Percentiles rank a stretch among this genome's conserved stretches.
Conservation (phyloP, 2,888 invertebrate species). For the Itoplectis maculator region DNA sequence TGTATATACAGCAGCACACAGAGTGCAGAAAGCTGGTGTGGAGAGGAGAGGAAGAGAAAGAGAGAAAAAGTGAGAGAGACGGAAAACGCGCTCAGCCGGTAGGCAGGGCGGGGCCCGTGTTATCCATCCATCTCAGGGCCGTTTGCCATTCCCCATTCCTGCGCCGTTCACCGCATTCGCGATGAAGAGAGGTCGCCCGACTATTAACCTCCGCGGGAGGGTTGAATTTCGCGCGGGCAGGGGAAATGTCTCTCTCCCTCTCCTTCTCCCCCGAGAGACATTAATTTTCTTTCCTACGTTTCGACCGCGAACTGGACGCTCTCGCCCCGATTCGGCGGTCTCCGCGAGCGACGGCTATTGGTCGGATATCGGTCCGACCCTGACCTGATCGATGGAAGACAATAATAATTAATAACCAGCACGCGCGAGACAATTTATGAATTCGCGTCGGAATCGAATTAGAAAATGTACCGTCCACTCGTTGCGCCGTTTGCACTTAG, state of each 20-base stretch:
- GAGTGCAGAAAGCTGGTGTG: conserved; percentile 22
- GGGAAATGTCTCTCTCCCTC: conserved; percentile 50
- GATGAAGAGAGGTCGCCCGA: conserved; percentile 70
- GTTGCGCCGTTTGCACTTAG: too few relatives aligned
- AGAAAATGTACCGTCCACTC: too few relatives aligned
- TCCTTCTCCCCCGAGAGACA: conserved; percentile 69
- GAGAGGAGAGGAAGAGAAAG: too few relatives aligned
- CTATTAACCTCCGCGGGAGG: conserved; percentile 73
- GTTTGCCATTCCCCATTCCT: conserved; percentile 69
- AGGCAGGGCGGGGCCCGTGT: conserved; percentile 73
- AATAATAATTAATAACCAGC: conserved; percentile 6
- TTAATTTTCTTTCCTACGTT: conserved; percentile 64
- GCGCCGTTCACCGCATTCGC: conserved; percentile 68
- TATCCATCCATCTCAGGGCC: conserved; percentile 76
- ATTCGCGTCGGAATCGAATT: neutral
- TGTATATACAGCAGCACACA: conserved; percentile 40
- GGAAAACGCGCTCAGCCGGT: conserved; percentile 55
- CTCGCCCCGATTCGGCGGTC: too few relatives aligned
- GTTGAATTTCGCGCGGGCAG: conserved; percentile 51
- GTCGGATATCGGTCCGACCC: neutral
- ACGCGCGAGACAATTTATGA: neutral
- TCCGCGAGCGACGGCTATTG: too few relatives aligned
- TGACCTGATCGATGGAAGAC: neutral
- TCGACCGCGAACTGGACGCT: conserved; percentile 41
- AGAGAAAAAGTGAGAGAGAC: too few relatives aligned